Evolutionary conservation across 2,797 vertebrate species (phyloP), one percentile per base, ranked within the genome.

Genomic region (Acrossocheilus fasciatus): DNA sequence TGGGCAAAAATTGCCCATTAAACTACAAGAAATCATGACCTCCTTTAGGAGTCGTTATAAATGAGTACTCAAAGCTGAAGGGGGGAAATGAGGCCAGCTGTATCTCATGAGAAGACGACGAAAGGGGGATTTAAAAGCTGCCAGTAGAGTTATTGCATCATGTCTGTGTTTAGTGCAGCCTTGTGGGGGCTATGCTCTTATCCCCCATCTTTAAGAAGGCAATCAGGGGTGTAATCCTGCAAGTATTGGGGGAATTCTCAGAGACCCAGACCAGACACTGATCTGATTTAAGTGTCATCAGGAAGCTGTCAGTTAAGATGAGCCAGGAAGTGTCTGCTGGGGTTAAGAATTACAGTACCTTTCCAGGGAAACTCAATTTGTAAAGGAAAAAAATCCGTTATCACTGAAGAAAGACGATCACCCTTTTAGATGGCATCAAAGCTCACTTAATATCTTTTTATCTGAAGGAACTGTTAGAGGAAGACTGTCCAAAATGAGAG

Each of bases 211-310:
- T 81, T 80, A 90, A 59, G 79, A 90, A 88, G 81, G 73, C 88
- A 87, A 88, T 89, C 89, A 85, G 86, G 62, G 30, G 84, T 85
- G 87, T 85, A 83, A 87, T 87, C 86, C 87, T 88, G 80, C 62
- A 86, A 80, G 88, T 86, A 86, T 73, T 86, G 81, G 72, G 82
- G 81, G 82, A 87, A 69, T 88, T 87, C 74, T 82, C 82, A 3
- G 18, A 52, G 77, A 86, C 68, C 66, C 57, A 73, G 81, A 80
- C 77, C 70, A 18, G 26, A n/a, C 72, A 84, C 87, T 89, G 88
- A 87, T 88, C 83, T 90, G 83, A 87, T 91, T 91, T 50, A 85
- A 87, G 76, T 82, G 62, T 87, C 85, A 89, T 86, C 89, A 81
- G 85, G 76, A 84, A 80, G 78, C 50, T 86, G 83, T 87, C 75